Evolutionary conservation across 2,113 vertebrate species (phyloP).

Genomic region (Myrmecophaga tridactyla): DNA sequence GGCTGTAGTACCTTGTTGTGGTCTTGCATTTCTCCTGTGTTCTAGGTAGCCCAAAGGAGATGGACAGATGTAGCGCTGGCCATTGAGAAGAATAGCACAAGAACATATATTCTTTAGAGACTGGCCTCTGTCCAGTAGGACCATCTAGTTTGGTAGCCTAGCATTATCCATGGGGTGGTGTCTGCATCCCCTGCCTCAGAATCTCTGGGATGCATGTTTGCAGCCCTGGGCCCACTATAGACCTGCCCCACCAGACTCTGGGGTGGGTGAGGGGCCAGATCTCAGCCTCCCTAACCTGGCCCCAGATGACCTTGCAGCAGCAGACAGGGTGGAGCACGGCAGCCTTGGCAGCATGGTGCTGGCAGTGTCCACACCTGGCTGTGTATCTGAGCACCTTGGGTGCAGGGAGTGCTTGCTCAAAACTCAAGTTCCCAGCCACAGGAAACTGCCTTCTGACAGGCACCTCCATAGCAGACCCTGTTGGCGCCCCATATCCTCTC

Average conservation of each 20-base stretch:
- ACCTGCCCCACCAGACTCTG: neutral
- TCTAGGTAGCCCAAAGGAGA: neutral
- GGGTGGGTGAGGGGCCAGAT: too few species aligned
- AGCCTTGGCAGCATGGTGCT: too few species aligned
- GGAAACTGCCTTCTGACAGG: neutral
- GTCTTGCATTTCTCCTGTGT: too few species aligned
- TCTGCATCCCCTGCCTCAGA: neutral
- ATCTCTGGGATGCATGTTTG: too few species aligned
- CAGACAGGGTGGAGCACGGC: neutral
- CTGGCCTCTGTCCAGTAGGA: neutral
- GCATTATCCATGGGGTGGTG: neutral
- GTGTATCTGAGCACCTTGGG: fast-evolving
- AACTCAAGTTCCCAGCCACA: neutral
- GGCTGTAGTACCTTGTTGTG: fast-evolving
- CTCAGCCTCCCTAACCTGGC: neutral
- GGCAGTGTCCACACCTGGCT: neutral
- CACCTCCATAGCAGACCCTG: neutral
- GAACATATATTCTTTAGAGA: neutral
- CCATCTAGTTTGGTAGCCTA: neutral
- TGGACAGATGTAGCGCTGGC: neutral
- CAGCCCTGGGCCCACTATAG: neutral
- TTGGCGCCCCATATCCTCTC: neutral
- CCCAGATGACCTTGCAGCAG: neutral
- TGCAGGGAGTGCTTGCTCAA: neutral
- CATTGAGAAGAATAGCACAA: neutral